These are phyloP conservation scores for Eulemur rufifrons DNA, from an alignment of 2,113 vertebrate species.

Conservation along the genomic window DNA sequence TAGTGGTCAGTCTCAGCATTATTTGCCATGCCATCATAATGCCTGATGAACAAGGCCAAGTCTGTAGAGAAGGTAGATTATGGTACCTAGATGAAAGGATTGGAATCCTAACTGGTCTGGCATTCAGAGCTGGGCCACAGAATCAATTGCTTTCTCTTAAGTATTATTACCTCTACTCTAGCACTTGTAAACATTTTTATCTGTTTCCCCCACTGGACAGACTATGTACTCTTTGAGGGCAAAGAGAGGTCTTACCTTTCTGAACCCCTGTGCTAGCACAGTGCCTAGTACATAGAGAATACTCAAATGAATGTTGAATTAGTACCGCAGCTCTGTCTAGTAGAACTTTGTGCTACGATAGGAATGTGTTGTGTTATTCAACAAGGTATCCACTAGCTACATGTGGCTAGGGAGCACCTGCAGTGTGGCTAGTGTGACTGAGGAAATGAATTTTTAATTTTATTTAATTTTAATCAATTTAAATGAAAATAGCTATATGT, in stretches of 20 bases:
- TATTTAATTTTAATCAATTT: background rate
- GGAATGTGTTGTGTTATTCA: background rate
- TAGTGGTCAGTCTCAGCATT: background rate
- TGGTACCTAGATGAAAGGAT: background rate
- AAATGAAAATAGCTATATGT: background rate
- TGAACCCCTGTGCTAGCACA: background rate
- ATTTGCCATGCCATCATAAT: background rate
- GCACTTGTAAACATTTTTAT: background rate
- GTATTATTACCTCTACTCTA: background rate
- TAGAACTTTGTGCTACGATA: background rate
- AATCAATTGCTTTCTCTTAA: background rate
- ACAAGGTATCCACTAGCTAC: background rate
- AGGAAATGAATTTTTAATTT: background rate
- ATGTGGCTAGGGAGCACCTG: background rate
- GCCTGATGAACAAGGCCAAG: background rate
- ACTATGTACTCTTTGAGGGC: background rate
- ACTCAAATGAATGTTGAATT: background rate
- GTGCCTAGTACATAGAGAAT: background rate
- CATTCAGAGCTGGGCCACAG: background rate
- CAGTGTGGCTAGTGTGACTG: background rate
- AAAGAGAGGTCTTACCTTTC: background rate
- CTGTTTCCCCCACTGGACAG: background rate
- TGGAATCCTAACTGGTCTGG: background rate
- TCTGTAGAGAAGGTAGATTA: background rate
- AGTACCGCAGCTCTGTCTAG: background rate